phyloP scores from a whole-genome alignment of 2,888 invertebrate species.

The Ochropleura leucogaster region DNA sequence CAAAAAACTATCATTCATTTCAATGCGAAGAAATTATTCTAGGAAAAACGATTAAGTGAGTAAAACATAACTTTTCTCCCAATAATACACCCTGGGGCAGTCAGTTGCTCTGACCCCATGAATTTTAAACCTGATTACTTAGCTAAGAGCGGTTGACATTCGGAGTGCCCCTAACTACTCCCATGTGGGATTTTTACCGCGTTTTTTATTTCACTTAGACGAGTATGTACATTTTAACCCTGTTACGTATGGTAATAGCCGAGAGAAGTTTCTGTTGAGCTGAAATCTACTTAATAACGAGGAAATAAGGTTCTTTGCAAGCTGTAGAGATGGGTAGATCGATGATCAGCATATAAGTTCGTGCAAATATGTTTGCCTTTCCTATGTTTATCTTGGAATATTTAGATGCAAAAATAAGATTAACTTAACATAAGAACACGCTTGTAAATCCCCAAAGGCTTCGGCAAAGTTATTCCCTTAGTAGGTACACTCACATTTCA shows the following conservation, averaged over 20 bases:
- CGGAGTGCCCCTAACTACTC: constrained; percentile 70
- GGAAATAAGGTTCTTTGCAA: constrained; percentile 15
- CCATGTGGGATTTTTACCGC: constrained; percentile 67
- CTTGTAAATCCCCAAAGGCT: too few species aligned
- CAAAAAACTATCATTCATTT: neutral
- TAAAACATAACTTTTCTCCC: constrained; percentile 58
- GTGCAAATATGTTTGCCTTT: constrained; percentile 9
- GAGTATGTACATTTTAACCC: constrained; percentile 60
- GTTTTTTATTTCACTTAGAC: constrained; percentile 68
- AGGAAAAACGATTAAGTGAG: constrained; percentile 37
- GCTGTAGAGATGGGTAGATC: constrained; percentile 6
- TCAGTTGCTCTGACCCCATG: constrained; percentile 67
- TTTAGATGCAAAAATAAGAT: neutral
- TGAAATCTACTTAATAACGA: neutral
- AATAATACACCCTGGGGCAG: constrained; percentile 58
- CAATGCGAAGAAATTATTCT: constrained; percentile 16
- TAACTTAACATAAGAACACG: too few species aligned
- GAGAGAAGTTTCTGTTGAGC: constrained; percentile 34
- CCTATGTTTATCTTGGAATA: constrained; percentile 13
- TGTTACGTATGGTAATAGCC: constrained; percentile 59
- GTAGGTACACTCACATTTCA: too few species aligned
- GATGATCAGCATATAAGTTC: constrained; percentile 1
- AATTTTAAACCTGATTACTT: constrained; percentile 74
- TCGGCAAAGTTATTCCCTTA: too few species aligned
- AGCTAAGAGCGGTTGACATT: constrained; percentile 70